These are phyloP conservation scores for Helleia helle DNA, from an alignment of 2,888 invertebrate species.

Conservation along the genomic window DNA sequence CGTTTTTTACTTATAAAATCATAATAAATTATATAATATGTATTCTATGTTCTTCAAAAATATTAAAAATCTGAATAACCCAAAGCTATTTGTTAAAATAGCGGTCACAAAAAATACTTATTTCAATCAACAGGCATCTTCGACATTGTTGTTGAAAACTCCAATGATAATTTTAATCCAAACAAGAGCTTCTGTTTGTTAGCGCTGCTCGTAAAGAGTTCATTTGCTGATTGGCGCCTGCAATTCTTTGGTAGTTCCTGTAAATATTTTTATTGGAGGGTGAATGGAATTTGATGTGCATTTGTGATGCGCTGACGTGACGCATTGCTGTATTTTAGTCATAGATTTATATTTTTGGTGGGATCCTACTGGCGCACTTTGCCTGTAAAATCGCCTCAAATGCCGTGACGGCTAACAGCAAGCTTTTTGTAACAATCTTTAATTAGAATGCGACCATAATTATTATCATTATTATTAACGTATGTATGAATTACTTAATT, in stretches of 20 bases:
- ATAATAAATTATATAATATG: no score
- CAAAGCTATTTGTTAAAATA: no score
- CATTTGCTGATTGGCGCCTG: constrained; percentile 19
- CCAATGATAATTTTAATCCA: constrained; percentile 5
- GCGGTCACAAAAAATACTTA: constrained; percentile 2
- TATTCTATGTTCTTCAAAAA: no score
- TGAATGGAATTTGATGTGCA: constrained; percentile 6
- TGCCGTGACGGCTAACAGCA: no score
- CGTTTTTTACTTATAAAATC: no score
- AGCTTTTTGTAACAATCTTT: no score
- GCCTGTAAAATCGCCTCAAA: no score
- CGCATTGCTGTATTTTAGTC: not conserved
- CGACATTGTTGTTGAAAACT: not conserved
- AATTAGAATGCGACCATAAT: no score
- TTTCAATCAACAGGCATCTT: constrained; percentile 6
- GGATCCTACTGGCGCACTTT: no score
- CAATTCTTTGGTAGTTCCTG: constrained; percentile 12
- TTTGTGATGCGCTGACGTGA: not conserved
- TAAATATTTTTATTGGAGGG: constrained; percentile 11
- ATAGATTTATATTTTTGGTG: not conserved
- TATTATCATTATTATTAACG: no score
- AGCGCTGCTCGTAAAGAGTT: constrained; percentile 15
- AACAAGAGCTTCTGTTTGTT: constrained; percentile 5
- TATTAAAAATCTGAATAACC: no score
- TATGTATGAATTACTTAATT: no score